A percentile compares a stretch with the other conserved stretches of the same genome.
Evolutionary conservation across 2,888 invertebrate species (phyloP).

Genomic region (Metellina segmentata): DNA sequence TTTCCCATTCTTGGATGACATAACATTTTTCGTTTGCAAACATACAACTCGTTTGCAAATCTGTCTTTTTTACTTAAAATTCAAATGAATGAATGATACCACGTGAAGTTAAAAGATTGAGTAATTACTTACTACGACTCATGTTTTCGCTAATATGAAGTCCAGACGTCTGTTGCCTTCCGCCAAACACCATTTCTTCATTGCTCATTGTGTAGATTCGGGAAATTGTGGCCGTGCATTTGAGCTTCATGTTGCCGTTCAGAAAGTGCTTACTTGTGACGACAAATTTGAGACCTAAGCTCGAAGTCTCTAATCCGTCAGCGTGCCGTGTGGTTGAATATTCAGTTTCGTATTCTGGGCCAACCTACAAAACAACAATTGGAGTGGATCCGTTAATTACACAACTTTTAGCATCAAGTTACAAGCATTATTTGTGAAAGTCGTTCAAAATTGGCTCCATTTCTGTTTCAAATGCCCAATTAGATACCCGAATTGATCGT

Average conservation of each 20-base stretch:
- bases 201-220: constrained; percentile 78
- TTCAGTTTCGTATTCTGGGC: constrained; percentile 76
- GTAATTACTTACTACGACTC: constrained; percentile 75
- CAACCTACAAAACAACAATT: constrained; percentile 64
- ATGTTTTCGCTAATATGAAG: constrained; percentile 78
- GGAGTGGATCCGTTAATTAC: no score
- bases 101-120: background rate
- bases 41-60: background rate
- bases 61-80: background rate
- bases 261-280: constrained; percentile 76
- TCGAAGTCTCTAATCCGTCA: constrained; percentile 78
- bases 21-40: no score
- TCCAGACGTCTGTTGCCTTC: constrained; percentile 77
- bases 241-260: constrained; percentile 77
- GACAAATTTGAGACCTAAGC: constrained; percentile 77
- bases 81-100: no score
- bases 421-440: no score
- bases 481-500: no score
- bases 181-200: constrained; percentile 77
- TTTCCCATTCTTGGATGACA: no score
- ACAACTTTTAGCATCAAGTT: no score
- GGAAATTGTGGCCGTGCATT: constrained; percentile 78
- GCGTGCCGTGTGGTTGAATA: constrained; percentile 76
- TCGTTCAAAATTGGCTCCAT: no score
- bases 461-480: no score